Evolutionary conservation across 2,888 invertebrate species (phyloP).

Genomic region (Ischnura elegans): DNA sequence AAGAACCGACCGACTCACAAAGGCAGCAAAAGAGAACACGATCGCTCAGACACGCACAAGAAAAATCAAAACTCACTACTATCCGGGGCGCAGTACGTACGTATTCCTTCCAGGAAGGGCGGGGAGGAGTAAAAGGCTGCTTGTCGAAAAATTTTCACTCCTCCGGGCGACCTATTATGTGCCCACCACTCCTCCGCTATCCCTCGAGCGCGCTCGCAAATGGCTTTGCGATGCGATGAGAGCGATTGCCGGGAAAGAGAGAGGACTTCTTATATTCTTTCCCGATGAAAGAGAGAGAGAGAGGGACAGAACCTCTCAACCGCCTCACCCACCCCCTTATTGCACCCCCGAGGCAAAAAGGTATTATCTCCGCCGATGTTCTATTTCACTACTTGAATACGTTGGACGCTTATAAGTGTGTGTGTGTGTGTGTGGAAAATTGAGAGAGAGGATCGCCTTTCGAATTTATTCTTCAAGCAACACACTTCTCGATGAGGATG

Average conservation of each 20-base stretch:
- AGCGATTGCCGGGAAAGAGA: not conserved
- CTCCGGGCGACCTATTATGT: conserved; percentile 24
- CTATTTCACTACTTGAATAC: not conserved
- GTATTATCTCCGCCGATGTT: not conserved
- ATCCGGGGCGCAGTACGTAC: not conserved
- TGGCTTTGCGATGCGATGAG: not conserved
- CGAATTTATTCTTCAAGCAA: not conserved
- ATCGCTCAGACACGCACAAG: not conserved
- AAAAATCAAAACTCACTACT: not conserved
- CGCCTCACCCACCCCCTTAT: not conserved
- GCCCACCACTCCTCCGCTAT: no score
- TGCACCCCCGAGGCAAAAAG: not conserved
- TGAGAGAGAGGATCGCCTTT: not conserved
- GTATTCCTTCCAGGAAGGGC: not conserved
- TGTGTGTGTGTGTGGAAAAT: not conserved
- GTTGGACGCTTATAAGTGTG: not conserved
- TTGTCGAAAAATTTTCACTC: not conserved
- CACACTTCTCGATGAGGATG: not conserved
- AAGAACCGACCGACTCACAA: not conserved
- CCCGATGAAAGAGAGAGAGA: no score
- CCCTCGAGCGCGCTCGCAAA: not conserved
- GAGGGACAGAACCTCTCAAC: not conserved
- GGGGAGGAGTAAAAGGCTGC: not conserved
- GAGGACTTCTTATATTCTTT: not conserved
- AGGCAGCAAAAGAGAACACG: not conserved